Percentiles rank a stretch among this genome's conserved stretches.
These are phyloP conservation scores for Gyrodactylus salaris DNA, from an alignment of 1,140 invertebrate species.

Conservation along the genomic window DNA sequence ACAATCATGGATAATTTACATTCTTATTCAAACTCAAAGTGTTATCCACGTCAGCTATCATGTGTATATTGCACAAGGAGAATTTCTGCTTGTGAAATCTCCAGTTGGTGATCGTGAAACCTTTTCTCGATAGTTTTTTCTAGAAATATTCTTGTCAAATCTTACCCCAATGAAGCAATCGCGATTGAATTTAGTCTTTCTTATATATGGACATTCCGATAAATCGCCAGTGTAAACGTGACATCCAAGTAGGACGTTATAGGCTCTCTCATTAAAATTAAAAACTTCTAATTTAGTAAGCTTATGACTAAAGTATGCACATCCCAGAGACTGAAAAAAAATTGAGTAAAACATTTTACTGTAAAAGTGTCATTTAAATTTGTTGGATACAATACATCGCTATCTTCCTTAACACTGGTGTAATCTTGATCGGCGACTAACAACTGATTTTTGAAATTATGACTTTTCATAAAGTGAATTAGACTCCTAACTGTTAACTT, in stretches of 20 bases:
- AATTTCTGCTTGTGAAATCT: neutral
- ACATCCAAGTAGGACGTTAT: neutral
- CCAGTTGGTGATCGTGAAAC: neutral
- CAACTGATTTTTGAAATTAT: neutral
- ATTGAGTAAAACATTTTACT: neutral
- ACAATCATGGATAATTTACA: no score
- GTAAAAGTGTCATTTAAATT: no score
- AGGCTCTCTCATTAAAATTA: no score
- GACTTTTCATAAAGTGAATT: neutral
- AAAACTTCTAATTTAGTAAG: neutral
- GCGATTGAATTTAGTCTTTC: neutral
- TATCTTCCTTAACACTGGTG: neutral
- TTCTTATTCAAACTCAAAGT: neutral
- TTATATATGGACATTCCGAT: neutral
- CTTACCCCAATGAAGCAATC: neutral
- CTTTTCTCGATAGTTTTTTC: neutral
- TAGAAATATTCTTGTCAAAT: neutral
- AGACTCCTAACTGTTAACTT: neutral
- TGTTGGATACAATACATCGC: no score
- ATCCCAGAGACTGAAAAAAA: neutral
- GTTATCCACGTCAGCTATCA: neutral
- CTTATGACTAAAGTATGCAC: neutral
- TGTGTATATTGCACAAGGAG: neutral
- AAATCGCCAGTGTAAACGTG: neutral
- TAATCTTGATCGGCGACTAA: neutral